Percentiles rank a stretch among this genome's conserved stretches.
These are phyloP conservation scores for Arenaria interpres DNA, from an alignment of 2,113 vertebrate species.

Conservation along the genomic window DNA sequence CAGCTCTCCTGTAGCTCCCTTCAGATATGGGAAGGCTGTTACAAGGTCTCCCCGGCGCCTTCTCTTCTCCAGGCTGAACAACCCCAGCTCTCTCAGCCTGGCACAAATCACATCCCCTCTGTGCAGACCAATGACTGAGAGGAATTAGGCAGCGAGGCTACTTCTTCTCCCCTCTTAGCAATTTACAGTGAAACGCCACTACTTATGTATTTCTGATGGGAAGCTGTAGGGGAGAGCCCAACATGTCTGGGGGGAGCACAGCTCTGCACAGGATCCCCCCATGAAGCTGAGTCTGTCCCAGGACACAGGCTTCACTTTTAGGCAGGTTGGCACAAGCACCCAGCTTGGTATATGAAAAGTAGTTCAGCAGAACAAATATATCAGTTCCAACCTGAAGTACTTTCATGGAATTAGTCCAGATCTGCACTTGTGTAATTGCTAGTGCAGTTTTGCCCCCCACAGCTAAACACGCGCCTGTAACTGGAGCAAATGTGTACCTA, in stretches of 20 bases:
- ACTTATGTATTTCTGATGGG: not conserved
- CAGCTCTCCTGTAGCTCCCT: no score
- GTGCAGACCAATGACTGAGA: not conserved
- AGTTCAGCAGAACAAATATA: not conserved
- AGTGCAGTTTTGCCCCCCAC: not conserved
- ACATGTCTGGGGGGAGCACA: not conserved
- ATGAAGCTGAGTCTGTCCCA: not conserved
- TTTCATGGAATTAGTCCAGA: not conserved
- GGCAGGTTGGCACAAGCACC: not conserved
- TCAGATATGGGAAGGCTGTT: no score
- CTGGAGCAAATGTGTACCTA: constrained; percentile 28
- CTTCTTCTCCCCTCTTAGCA: not conserved
- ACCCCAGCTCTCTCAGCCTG: no score
- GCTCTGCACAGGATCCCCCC: not conserved
- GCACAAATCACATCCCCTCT: not conserved
- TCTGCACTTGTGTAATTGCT: not conserved
- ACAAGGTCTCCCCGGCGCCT: no score
- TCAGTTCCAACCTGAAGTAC: not conserved
- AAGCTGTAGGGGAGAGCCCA: not conserved
- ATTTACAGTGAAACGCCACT: not conserved
- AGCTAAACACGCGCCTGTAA: not conserved
- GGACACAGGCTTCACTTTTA: not conserved
- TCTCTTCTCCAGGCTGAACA: no score
- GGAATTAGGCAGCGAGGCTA: not conserved
- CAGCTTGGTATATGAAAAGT: not conserved